A percentile compares a stretch with the other conserved stretches of the same genome.
Conservation (phyloP, 2,797 vertebrate genomes). For the Falco peregrinus region DNA sequence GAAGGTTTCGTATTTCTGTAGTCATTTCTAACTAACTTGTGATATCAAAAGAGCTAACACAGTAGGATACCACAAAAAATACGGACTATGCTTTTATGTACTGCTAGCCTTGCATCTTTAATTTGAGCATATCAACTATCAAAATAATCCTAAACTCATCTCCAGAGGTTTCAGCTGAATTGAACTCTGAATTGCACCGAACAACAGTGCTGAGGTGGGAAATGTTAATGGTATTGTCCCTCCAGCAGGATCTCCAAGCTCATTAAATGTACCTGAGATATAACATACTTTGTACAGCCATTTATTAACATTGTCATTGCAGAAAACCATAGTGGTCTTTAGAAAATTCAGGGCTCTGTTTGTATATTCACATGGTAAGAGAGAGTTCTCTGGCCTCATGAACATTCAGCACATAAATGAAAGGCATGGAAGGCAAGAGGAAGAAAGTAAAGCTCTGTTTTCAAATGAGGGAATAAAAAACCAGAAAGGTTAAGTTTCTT, state of each 20-base stretch:
- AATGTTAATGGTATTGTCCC: not conserved
- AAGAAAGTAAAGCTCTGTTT: not conserved
- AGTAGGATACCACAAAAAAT: not conserved
- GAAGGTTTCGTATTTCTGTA: not conserved
- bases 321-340: not conserved
- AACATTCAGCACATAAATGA: not conserved
- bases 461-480: not conserved
- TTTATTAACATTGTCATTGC: not conserved
- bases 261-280: not conserved
- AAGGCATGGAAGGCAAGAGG: not conserved
- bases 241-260: not conserved
- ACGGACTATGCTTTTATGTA: not conserved
- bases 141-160: not conserved
- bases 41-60: not conserved
- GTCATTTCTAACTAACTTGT: not conserved
- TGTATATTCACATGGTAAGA: not conserved
- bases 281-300: not conserved
- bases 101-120: not conserved
- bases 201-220: not conserved
- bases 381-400: not conserved
- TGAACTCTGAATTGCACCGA: not conserved
- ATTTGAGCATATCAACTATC: not conserved
- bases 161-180: not conserved
- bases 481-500: not conserved
- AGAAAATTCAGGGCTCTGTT: not conserved